phyloP scores from a whole-genome alignment of 2,888 invertebrate genomes.

The Margaritifera margaritifera region DNA sequence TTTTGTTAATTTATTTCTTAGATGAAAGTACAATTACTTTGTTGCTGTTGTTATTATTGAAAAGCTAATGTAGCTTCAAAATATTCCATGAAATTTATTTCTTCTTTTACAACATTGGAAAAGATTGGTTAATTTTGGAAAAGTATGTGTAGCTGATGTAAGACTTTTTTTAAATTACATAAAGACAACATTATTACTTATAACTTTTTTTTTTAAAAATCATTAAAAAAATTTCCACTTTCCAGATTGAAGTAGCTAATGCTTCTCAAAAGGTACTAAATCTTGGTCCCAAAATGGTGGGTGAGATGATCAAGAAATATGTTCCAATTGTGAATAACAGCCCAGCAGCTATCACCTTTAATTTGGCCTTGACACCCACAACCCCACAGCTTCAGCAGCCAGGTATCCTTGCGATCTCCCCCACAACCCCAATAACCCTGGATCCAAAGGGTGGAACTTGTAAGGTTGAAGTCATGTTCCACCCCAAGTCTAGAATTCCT shows the following conservation, averaged over 20 bases:
- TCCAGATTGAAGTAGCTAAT: conserved; percentile 70
- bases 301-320: conserved; percentile 60
- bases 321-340: conserved; percentile 72
- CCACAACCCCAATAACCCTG: conserved; percentile 64
- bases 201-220: not conserved
- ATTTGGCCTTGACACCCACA: conserved; percentile 67
- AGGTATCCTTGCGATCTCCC: conserved; percentile 58
- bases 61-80: too few relatives aligned
- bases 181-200: not conserved
- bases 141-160: too few relatives aligned
- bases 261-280: conserved; percentile 68
- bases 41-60: too few relatives aligned
- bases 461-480: conserved; percentile 68
- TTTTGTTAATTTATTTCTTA: too few relatives aligned
- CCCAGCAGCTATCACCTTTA: conserved; percentile 69
- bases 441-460: conserved; percentile 64
- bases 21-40: too few relatives aligned
- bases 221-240: not conserved
- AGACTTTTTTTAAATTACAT: too few relatives aligned
- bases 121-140: too few relatives aligned
- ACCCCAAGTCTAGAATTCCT: conserved; percentile 67
- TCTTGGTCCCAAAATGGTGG: conserved; percentile 68
- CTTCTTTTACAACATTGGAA: too few relatives aligned
- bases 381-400: conserved; percentile 62
- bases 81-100: too few relatives aligned